These are phyloP conservation scores for Nansenia antarctica DNA, from an alignment of 2,113 vertebrate species.

Conservation along the genomic window DNA sequence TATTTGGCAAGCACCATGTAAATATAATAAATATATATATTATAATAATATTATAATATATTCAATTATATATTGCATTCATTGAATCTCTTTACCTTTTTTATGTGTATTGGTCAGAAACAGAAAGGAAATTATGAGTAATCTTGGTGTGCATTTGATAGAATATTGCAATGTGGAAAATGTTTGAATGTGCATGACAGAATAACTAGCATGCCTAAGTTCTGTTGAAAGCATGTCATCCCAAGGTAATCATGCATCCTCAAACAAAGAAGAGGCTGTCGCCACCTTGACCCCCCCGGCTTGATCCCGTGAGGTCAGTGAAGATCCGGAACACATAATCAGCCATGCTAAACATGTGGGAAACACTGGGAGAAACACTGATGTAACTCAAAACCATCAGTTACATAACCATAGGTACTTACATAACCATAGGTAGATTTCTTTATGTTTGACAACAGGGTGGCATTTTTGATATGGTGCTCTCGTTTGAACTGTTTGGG, in stretches of 20 bases:
- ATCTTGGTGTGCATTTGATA: too few relatives aligned
- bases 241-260: slow-evolving; percentile 9
- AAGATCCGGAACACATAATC: slow-evolving; percentile 33
- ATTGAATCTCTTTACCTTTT: too few relatives aligned
- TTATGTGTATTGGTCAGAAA: too few relatives aligned
- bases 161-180: too few relatives aligned
- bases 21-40: too few relatives aligned
- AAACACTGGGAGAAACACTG: slow-evolving; percentile 16
- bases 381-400: slow-evolving; percentile 17
- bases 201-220: too few relatives aligned
- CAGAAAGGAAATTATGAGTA: too few relatives aligned
- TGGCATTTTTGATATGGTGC: not conserved
- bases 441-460: slow-evolving; percentile 29
- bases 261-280: slow-evolving; percentile 14
- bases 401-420: slow-evolving; percentile 42
- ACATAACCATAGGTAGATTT: too few relatives aligned
- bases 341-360: slow-evolving; percentile 37
- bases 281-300: slow-evolving; percentile 11
- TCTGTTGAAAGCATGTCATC: not conserved
- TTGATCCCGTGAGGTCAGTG: slow-evolving; percentile 40
- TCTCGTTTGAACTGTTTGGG: not conserved
- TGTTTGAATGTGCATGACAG: not conserved
- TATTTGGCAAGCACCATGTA: too few relatives aligned
- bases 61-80: too few relatives aligned
- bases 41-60: too few relatives aligned